Base-by-base conservation (phyloP, 2,888 invertebrate genomes). In the Nomada hirtipes region DNA sequence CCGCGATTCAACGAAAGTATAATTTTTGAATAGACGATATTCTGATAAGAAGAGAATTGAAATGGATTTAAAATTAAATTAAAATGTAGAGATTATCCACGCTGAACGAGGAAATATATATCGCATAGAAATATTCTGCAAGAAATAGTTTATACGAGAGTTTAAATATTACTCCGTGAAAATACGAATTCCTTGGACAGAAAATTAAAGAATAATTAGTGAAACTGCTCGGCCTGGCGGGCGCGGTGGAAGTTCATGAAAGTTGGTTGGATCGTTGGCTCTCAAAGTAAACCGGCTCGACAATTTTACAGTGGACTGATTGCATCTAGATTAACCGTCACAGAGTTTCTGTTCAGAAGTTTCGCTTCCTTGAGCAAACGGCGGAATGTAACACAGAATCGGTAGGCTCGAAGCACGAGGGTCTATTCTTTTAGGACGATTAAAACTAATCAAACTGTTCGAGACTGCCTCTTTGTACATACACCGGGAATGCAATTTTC, bases 301-400 rank as follows among this genome's bases (percentile, higher is more conserved):
- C 44, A 69, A 76, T 76, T 79, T 79, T 76, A 69, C 77, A 70
- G 52, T 18, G 42, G 76, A 76, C 61, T 79, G 79, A 79, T 70
- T 65, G 64, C 79, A 52, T 70, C 69, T 69, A 52, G 76, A 79
- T 79, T 76, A 79, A 79, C 44, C 57, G 79, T 76, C 76, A 47
- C 70, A 1, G 70, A 59, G 64, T 59, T 53, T 57, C 47, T 60
- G 64, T 65, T 70, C 63, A 44, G 64, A 76, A 79, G 63, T 70
- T 76, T 69, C 68, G 65, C 63, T 69, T 70, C 47, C 69, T 18
- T 57, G n/a, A 36, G 65, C 77, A 67, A 74, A 77, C 75, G 60
- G 29, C 36, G 44, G 50, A 42, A 60, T 36, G 75, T 67, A 78
- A 60, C 23, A 13, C n/a, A 20, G 76, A n/a, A 42, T 63, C 50